Conservation (phyloP, 2,797 vertebrate species). For the Masticophis lateralis region DNA sequence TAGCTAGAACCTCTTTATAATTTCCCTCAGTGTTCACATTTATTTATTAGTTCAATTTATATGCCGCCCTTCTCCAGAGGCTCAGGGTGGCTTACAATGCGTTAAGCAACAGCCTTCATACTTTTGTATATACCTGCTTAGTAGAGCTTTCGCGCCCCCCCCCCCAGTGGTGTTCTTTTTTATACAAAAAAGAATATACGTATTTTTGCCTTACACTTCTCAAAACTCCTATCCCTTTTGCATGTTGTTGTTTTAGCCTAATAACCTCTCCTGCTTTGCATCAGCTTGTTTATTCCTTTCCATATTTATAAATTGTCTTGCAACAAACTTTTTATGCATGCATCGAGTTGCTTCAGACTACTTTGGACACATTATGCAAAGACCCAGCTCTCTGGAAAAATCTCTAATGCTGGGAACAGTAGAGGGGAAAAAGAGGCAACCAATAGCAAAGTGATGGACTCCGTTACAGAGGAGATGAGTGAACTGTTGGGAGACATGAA, state of each 20-base stretch:
- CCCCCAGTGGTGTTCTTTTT: no score
- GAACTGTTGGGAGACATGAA: neutral
- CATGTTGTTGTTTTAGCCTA: neutral
- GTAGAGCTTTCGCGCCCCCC: no score
- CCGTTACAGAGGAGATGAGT: neutral
- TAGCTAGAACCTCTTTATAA: neutral
- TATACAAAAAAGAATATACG: no score
- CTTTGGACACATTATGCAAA: neutral
- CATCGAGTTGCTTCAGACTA: neutral
- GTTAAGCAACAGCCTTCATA: no score
- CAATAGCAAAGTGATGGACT: neutral
- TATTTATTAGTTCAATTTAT: no score
- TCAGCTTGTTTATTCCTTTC: neutral
- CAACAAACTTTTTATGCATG: neutral
- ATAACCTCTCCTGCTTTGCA: neutral
- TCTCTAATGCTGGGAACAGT: neutral
- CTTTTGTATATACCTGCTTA: no score
- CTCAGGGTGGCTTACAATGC: no score
- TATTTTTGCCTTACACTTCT: neutral
- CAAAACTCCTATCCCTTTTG: neutral
- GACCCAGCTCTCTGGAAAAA: neutral
- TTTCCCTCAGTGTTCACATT: neutral
- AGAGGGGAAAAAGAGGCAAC: neutral
- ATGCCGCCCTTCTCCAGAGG: no score
- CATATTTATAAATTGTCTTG: neutral